Evolutionary conservation across 2,113 vertebrate genomes (phyloP).

Genomic region (Lepus timidus): DNA sequence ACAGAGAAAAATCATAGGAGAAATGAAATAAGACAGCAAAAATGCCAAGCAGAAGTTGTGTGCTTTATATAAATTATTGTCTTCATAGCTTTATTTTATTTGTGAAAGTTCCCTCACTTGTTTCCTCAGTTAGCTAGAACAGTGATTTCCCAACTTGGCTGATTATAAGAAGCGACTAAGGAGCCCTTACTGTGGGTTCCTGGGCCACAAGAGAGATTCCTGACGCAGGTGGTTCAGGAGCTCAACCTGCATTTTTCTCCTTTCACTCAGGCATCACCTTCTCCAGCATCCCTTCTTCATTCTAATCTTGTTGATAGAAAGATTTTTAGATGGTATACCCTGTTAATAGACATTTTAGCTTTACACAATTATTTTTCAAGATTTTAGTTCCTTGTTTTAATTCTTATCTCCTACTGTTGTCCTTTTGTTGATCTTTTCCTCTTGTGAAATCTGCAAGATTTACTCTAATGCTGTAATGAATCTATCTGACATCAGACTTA

Average conservation of each 20-base stretch:
- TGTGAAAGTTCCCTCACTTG: not conserved
- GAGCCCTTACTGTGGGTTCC: not conserved
- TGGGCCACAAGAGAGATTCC: not conserved
- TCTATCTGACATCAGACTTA: not conserved
- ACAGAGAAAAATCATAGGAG: constrained; percentile 22
- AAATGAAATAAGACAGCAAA: constrained; percentile 4
- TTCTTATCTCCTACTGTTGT: not conserved
- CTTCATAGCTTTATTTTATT: not conserved
- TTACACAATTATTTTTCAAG: constrained; percentile 33
- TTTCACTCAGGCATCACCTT: not conserved
- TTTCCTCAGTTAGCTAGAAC: not conserved
- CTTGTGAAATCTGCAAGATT: constrained; percentile 26
- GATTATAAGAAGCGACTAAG: not conserved
- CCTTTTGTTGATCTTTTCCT: constrained; percentile 27
- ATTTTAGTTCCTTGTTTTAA: constrained; percentile 14
- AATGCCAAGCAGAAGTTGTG: not conserved
- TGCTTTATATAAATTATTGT: not conserved
- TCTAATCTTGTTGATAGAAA: constrained; percentile 39
- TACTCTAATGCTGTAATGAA: not conserved
- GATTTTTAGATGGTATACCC: not conserved
- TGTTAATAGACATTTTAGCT: constrained; percentile 16
- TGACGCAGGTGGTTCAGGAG: not conserved
- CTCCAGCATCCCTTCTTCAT: not conserved
- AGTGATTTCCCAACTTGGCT: not conserved
- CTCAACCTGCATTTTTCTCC: not conserved